Conservation (phyloP, 2,888 invertebrate species). For the Mythimna vitellina region DNA sequence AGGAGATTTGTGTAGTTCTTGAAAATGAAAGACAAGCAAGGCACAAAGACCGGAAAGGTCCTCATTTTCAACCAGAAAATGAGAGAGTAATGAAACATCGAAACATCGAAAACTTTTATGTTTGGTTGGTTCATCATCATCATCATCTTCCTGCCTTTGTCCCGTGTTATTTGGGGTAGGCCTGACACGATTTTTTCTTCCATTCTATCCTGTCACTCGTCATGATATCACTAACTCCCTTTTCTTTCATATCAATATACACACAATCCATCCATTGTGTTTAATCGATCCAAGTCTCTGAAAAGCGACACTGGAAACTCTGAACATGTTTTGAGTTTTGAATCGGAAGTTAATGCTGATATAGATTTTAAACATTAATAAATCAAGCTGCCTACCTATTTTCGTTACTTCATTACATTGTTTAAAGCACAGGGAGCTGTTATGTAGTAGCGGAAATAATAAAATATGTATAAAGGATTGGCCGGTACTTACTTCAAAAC, state of each 20-base stretch:
- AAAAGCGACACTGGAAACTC: background rate
- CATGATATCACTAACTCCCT: too few species aligned
- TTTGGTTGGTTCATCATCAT: too few species aligned
- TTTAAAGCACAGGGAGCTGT: slow-evolving; percentile 14
- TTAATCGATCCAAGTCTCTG: background rate
- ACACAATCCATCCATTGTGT: too few species aligned
- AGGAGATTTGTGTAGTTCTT: background rate
- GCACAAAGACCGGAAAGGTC: background rate
- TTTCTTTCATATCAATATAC: too few species aligned
- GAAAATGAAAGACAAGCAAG: background rate
- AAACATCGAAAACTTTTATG: too few species aligned
- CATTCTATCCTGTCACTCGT: too few species aligned
- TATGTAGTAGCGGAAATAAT: slow-evolving; percentile 50
- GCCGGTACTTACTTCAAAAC: slow-evolving; percentile 21
- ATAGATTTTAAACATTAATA: slow-evolving; percentile 14
- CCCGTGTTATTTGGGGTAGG: too few species aligned
- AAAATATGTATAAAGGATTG: slow-evolving; percentile 38
- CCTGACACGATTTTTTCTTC: too few species aligned
- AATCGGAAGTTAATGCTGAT: slow-evolving; percentile 14
- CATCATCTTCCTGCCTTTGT: too few species aligned
- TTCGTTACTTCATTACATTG: slow-evolving; percentile 28
- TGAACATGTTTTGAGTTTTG: background rate
- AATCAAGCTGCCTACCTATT: slow-evolving; percentile 19
- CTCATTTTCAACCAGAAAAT: too few species aligned
- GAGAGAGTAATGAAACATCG: too few species aligned